Evolutionary conservation across 2,888 invertebrate species (phyloP).

Genomic region (Anthrax anthrax): DNA sequence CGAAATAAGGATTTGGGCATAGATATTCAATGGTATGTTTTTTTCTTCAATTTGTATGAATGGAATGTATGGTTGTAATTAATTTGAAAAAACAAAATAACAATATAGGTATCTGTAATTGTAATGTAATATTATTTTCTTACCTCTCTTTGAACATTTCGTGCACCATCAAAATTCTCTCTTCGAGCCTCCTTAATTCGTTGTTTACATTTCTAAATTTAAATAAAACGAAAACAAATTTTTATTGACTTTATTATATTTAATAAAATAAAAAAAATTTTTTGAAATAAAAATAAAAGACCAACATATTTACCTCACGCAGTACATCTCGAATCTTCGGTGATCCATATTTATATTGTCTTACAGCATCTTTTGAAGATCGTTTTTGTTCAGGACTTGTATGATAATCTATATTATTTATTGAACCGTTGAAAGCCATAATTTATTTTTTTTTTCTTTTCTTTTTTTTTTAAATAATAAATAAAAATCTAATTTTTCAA

Average conservation of each 20-base stretch:
- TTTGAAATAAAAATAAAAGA: not conserved
- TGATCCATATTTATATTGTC: constrained; percentile 21
- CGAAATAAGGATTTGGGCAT: too few relatives aligned
- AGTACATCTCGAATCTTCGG: constrained; percentile 25
- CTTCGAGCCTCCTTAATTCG: constrained; percentile 24
- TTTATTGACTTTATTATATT: not conserved
- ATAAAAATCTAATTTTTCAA: too few relatives aligned
- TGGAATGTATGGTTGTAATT: too few relatives aligned
- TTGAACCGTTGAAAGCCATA: constrained; percentile 12
- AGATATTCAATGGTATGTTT: too few relatives aligned
- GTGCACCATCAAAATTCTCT: constrained; percentile 15
- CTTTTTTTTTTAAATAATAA: too few relatives aligned
- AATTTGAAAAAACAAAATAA: too few relatives aligned
- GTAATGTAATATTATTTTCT: too few relatives aligned
- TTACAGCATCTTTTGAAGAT: constrained; percentile 22
- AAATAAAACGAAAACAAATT: not conserved
- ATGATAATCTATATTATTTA: constrained; percentile 16
- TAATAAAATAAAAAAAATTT: not conserved
- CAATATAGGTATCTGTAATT: too few relatives aligned
- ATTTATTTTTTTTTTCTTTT: not conserved
- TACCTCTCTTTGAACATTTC: constrained; percentile 9
- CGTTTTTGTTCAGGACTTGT: constrained; percentile 27
- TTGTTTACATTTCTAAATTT: constrained; percentile 25
- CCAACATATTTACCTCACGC: constrained; percentile 19
- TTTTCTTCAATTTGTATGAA: too few relatives aligned